A percentile compares a stretch with the other conserved stretches of the same genome.
Conservation (phyloP, 2,888 invertebrate genomes). For the Temnothorax rugatulus region DNA sequence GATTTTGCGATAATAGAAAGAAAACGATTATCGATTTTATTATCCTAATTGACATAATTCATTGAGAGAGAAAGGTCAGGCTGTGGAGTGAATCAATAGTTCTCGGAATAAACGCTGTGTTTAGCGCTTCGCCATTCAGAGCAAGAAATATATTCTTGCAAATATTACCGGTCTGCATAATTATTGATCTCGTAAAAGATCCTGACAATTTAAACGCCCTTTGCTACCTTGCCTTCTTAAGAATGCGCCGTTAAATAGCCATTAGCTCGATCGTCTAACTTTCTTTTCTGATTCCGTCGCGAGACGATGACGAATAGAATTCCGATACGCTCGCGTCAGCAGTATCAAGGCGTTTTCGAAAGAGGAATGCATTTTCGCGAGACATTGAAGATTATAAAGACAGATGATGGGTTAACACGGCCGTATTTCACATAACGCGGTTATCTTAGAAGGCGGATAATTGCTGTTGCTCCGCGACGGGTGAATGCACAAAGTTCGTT, state of each 20-base stretch:
- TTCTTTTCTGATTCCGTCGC: conserved; percentile 39
- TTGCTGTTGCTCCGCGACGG: conserved; percentile 18
- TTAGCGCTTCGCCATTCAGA: neutral
- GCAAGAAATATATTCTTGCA: conserved; percentile 3
- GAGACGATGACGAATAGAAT: conserved; percentile 56
- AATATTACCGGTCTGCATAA: conserved; percentile 13
- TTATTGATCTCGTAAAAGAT: neutral
- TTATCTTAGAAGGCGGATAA: conserved; percentile 26
- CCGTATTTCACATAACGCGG: conserved; percentile 22
- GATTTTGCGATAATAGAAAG: neutral
- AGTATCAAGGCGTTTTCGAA: neutral
- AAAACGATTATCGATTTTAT: neutral
- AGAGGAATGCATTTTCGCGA: conserved; percentile 31
- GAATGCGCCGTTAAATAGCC: conserved; percentile 37
- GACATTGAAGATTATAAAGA: conserved; percentile 51
- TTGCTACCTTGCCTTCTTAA: conserved; percentile 7
- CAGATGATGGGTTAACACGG: conserved; percentile 40
- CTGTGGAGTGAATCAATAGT: conserved; percentile 15
- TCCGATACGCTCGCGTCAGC: conserved; percentile 41
- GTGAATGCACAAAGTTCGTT: neutral
- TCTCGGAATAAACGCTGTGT: neutral
- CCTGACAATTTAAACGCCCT: neutral
- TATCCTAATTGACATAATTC: too few relatives aligned
- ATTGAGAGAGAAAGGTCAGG: neutral
- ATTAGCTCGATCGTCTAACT: conserved; percentile 37